Evolutionary conservation across 2,113 vertebrate species (phyloP), one percentile per base, ranked within the genome.

Genomic region (Nanorana parkeri): DNA sequence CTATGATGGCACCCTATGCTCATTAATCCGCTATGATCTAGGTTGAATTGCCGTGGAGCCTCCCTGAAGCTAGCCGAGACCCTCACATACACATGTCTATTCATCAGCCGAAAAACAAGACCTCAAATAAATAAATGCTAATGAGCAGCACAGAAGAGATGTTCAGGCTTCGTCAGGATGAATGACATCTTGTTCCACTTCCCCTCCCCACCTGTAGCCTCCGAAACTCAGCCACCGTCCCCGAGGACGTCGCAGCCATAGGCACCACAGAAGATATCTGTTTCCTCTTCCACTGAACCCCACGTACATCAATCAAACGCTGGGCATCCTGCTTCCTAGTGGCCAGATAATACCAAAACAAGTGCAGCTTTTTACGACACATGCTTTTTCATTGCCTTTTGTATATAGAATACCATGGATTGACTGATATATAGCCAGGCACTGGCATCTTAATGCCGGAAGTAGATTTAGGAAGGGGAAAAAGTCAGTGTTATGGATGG

Each of bases 171-270:
- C 26, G 0, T 26, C 10, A 75, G 72, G 58, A 75, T 75, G 72
- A 75, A 75, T 75, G 72, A 75, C 72, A 75, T 55, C 72, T 41
- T 60, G 29, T 60, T 60, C 55, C 72, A 15, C 17, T 17, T 41
- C 13, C 72, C 72, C 72, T 47, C 26, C 54, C 71, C 71, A 60
- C 55, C 72, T 75, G 55, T 60, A 60, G 72, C 61, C 72, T 41
- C 60, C 54, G 21, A 32, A 55, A 74, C 32, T 74, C 55, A 74
- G 26, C 55, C 55, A 58, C 28, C 26, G 28, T 75, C 72, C 72
- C 72, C 56, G 55, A 60, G 72, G 72, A 60, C 32, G 26, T 32
- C 54, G 24, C 23, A 56, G 41, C 72, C 19, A 75, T 29, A 75
- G 55, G 72, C 72, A 19, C n/a, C 21, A 21, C 54, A 20, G 71